Evolutionary conservation across 2,113 vertebrate species (phyloP).

Genomic region (Paramisgurnus dabryanus): DNA sequence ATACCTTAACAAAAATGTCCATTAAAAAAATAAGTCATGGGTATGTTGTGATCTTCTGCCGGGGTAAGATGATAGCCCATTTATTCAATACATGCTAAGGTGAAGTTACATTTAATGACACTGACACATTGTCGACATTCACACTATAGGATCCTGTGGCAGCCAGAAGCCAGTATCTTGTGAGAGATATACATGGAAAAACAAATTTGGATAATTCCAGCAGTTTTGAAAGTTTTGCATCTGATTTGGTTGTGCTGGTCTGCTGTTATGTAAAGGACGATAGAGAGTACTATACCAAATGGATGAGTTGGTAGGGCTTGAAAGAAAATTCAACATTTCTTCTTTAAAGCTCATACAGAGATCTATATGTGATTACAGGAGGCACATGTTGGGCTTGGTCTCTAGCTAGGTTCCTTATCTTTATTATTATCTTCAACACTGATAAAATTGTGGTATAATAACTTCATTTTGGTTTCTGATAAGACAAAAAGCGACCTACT

Average conservation of each 20-base stretch:
- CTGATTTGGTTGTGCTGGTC: not conserved
- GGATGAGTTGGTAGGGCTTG: not conserved
- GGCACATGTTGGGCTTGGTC: no score
- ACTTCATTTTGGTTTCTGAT: not conserved
- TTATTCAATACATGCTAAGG: not conserved
- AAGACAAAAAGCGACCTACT: conserved; percentile 80
- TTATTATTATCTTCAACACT: no score
- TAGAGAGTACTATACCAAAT: not conserved
- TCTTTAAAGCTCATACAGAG: not conserved
- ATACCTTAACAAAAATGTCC: conserved; percentile 79
- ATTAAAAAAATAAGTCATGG: not conserved
- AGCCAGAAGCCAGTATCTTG: no score
- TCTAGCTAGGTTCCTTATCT: not conserved
- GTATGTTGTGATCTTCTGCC: not conserved
- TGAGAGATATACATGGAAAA: not conserved
- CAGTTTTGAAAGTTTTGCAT: conserved; percentile 37
- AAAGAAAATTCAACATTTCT: not conserved
- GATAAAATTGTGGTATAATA: no score
- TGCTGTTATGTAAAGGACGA: conserved; percentile 14
- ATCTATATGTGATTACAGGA: not conserved
- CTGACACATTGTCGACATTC: no score
- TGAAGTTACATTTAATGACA: no score
- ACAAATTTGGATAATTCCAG: conserved; percentile 16
- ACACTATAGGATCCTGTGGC: not conserved
- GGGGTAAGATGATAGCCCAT: not conserved